Evolutionary conservation across 2,113 vertebrate genomes (phyloP).

Genomic region (Perca schrenkii): DNA sequence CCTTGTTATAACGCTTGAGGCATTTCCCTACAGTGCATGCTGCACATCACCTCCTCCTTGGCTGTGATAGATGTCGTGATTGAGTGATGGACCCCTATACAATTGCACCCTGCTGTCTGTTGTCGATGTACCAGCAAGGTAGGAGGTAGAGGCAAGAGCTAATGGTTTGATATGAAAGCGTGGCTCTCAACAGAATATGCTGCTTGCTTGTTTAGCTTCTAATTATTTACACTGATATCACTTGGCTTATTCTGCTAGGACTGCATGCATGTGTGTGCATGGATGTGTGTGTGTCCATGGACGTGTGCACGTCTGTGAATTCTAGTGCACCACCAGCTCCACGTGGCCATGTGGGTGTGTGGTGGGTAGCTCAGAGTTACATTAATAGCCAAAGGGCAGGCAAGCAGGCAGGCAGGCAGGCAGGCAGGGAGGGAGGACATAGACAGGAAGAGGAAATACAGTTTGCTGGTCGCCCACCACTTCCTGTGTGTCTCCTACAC

Average conservation of each 20-base stretch:
- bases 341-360: slow-evolving; percentile 83
- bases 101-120: slow-evolving; percentile 56
- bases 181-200: slow-evolving; percentile 44
- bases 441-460: slow-evolving; percentile 87
- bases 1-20: slow-evolving; percentile 44
- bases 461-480: slow-evolving; percentile 86
- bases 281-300: slow-evolving; percentile 42
- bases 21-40: slow-evolving; percentile 45
- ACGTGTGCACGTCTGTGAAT: slow-evolving; percentile 37
- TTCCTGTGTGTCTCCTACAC: slow-evolving; percentile 85
- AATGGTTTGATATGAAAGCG: slow-evolving; percentile 22
- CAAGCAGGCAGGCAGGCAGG: slow-evolving; percentile 41
- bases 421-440: slow-evolving; percentile 76
- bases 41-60: slow-evolving; percentile 26
- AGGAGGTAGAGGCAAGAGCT: slow-evolving; percentile 30
- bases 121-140: slow-evolving; percentile 44
- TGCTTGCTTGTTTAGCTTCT: slow-evolving; percentile 54
- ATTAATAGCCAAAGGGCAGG: slow-evolving; percentile 86
- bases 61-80: slow-evolving; percentile 38
- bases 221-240: slow-evolving; percentile 67
- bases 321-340: slow-evolving; percentile 62
- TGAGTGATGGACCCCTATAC: slow-evolving; percentile 58
- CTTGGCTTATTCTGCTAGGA: slow-evolving; percentile 52
- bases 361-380: slow-evolving; percentile 81
- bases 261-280: slow-evolving; percentile 30